These are phyloP conservation scores for Ranitomeya imitator DNA, from an alignment of 2,113 vertebrate genomes.

Conservation along the genomic window DNA sequence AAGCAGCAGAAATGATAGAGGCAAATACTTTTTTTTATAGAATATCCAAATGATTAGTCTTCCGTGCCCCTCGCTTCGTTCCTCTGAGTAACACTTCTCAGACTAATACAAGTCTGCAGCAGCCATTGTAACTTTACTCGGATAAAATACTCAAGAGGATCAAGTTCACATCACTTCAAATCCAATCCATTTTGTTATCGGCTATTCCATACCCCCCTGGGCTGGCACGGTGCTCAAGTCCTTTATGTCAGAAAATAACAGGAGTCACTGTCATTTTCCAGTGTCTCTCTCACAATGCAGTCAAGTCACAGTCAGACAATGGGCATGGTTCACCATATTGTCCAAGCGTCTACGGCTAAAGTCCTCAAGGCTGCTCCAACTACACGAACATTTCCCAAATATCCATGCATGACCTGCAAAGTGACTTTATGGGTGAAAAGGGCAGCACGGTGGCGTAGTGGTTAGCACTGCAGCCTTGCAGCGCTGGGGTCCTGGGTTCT, in stretches of 20 bases:
- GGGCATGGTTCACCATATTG: not conserved
- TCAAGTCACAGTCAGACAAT: not conserved
- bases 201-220: not conserved
- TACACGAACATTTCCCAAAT: not conserved
- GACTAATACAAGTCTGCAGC: not conserved
- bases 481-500: too few species aligned
- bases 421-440: not conserved
- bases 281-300: not conserved
- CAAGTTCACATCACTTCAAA: not conserved
- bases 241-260: conserved; percentile 11
- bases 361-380: not conserved
- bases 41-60: not conserved
- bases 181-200: conserved; percentile 7
- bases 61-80: not conserved
- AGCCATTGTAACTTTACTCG: not conserved
- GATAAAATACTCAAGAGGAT: not conserved
- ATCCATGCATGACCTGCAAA: not conserved
- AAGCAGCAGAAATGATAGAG: not conserved
- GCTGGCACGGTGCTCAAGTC: not conserved
- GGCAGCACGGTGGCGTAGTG: too few species aligned
- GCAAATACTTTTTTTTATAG: not conserved
- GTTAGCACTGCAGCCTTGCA: too few species aligned
- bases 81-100: not conserved
- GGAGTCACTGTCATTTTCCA: not conserved
- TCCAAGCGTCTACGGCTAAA: not conserved